Evolutionary conservation across 2,797 vertebrate species (phyloP).

Genomic region (Lepilemur ruficaudatus): DNA sequence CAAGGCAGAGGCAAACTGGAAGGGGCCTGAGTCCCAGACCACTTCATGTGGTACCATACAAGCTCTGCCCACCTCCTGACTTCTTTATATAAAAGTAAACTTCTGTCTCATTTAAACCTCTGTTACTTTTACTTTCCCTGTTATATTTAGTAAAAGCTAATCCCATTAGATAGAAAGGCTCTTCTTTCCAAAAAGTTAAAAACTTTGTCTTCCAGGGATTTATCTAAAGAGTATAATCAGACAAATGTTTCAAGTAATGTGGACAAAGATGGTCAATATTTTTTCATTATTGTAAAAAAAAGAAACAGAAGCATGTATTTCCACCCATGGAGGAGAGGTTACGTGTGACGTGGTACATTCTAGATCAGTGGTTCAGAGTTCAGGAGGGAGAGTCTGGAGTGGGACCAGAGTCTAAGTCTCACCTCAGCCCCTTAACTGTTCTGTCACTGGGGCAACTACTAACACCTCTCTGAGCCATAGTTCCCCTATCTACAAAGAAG

Average conservation of each 20-base stretch:
- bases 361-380: neutral
- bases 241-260: neutral
- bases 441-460: neutral
- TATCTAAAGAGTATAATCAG: neutral
- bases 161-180: neutral
- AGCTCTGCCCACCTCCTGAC: neutral
- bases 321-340: neutral
- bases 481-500: neutral
- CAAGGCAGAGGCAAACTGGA: neutral
- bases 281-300: neutral
- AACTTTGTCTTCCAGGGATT: neutral
- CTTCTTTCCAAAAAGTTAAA: neutral
- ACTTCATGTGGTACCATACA: neutral
- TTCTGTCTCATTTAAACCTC: neutral
- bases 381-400: neutral
- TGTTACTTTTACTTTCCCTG: neutral
- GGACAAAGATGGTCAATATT: neutral
- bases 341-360: neutral
- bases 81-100: neutral
- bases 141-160: neutral
- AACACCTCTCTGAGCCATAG: neutral
- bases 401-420: neutral
- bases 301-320: neutral
- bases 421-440: neutral
- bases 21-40: neutral